Conservation (phyloP, 2,113 vertebrate genomes). For the Rousettus leschenaultii region DNA sequence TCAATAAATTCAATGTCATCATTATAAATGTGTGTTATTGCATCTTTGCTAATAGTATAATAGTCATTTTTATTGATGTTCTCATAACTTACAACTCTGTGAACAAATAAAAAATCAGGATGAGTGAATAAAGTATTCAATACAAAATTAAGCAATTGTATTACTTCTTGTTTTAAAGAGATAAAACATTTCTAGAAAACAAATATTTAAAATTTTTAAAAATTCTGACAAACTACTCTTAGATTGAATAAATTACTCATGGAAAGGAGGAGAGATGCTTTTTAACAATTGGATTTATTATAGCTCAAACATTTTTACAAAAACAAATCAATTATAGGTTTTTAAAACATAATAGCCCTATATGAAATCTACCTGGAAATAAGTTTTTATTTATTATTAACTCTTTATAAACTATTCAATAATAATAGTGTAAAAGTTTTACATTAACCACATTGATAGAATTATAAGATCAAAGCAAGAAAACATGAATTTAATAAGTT, state of each 20-base stretch:
- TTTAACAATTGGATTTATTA: not conserved
- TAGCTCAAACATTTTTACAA: not conserved
- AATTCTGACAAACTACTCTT: not conserved
- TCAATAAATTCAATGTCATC: slow-evolving; percentile 77
- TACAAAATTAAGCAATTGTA: slow-evolving; percentile 12
- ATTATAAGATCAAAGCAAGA: not conserved
- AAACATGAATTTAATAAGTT: slow-evolving; percentile 12
- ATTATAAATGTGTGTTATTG: slow-evolving; percentile 76
- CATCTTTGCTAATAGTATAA: slow-evolving; percentile 82
- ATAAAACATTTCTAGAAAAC: not conserved
- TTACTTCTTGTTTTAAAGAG: not conserved
- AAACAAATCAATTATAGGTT: not conserved
- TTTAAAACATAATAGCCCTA: not conserved
- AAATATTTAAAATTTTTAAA: not conserved
- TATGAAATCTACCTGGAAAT: not conserved
- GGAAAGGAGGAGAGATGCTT: not conserved
- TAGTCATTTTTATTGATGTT: slow-evolving; percentile 83
- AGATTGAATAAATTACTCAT: slow-evolving; percentile 1
- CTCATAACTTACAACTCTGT: slow-evolving; percentile 82
- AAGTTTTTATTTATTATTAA: slow-evolving; percentile 6
- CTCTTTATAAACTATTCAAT: not conserved
- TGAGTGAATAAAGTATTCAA: slow-evolving; percentile 31
- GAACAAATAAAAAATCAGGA: slow-evolving; percentile 49
- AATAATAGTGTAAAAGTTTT: not conserved
- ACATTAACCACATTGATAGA: not conserved